Percentiles rank a stretch among this genome's conserved stretches.
Evolutionary conservation across 2,888 invertebrate species (phyloP).

Genomic region (Dicyrtomina minuta): DNA sequence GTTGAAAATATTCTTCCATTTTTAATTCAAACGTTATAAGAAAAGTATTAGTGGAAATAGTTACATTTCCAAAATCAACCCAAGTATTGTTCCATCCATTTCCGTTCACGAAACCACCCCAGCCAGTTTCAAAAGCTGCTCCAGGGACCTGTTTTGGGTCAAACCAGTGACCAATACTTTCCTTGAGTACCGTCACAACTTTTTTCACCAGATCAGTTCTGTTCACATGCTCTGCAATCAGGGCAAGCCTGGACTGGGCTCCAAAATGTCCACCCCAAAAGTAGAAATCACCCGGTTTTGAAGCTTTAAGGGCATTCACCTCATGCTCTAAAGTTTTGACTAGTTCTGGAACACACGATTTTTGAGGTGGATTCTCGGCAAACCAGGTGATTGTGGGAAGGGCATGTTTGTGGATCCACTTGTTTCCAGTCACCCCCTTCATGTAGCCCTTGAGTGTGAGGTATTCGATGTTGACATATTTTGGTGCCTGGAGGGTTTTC

Average conservation of each 20-base stretch:
- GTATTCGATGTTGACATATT: conserved; percentile 21
- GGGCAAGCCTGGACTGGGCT: conserved; percentile 22
- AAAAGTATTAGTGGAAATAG: background rate
- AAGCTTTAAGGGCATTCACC: conserved; percentile 31
- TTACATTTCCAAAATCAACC: conserved; percentile 4
- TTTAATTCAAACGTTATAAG: background rate
- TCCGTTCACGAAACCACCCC: conserved; percentile 31
- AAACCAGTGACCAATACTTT: conserved; percentile 18
- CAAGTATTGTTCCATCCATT: conserved; percentile 12
- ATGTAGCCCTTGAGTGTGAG: conserved; percentile 32
- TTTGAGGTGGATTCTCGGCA: conserved; percentile 33
- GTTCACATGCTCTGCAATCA: conserved; percentile 34
- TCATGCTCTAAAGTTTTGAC: conserved; percentile 42
- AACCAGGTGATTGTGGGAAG: conserved; percentile 45
- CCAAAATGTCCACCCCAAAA: conserved; percentile 48
- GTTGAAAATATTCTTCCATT: too few species aligned
- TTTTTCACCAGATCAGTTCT: conserved; percentile 21
- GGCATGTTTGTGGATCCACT: conserved; percentile 21
- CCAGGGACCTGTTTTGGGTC: conserved; percentile 14
- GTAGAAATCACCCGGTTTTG: conserved; percentile 47
- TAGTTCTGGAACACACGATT: conserved; percentile 39
- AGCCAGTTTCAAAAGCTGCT: conserved; percentile 33
- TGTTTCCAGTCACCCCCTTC: conserved; percentile 28
- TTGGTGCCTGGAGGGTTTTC: conserved; percentile 11
- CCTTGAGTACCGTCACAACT: conserved; percentile 22